A percentile compares a stretch with the other conserved stretches of the same genome.
Evolutionary conservation across 2,113 vertebrate species (phyloP).

Genomic region (Phalacrocorax aristotelis): DNA sequence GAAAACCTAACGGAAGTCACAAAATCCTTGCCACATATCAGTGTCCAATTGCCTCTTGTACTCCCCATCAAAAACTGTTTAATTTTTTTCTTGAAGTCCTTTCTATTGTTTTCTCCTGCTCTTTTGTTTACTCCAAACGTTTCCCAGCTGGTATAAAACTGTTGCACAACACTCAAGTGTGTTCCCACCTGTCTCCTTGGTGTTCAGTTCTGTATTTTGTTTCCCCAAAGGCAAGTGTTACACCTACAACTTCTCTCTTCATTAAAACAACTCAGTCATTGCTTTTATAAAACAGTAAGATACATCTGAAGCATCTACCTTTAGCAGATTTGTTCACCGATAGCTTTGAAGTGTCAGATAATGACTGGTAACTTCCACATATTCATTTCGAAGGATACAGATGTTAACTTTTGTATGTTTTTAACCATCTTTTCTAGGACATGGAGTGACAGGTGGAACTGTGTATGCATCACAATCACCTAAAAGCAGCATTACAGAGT

Average conservation of each 20-base stretch:
- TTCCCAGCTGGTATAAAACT: not conserved
- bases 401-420: not conserved
- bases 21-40: not conserved
- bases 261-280: not conserved
- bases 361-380: not conserved
- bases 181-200: not conserved
- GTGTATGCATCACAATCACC: not conserved
- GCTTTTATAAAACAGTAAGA: not conserved
- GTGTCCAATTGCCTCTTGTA: not conserved
- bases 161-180: fast-evolving
- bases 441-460: not conserved
- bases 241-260: not conserved
- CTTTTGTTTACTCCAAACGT: not conserved
- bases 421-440: not conserved
- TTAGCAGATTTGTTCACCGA: not conserved
- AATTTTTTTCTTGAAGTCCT: not conserved
- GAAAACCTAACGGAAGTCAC: not conserved
- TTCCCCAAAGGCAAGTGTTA: not conserved
- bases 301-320: not conserved
- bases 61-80: fast-evolving
- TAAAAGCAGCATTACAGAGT: not conserved
- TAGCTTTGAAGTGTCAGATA: not conserved
- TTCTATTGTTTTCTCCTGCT: not conserved
- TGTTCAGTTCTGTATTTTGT: not conserved
- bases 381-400: not conserved